Conservation (phyloP, 1,140 invertebrate species). For the Pseudomyrmex dendroicus region DNA sequence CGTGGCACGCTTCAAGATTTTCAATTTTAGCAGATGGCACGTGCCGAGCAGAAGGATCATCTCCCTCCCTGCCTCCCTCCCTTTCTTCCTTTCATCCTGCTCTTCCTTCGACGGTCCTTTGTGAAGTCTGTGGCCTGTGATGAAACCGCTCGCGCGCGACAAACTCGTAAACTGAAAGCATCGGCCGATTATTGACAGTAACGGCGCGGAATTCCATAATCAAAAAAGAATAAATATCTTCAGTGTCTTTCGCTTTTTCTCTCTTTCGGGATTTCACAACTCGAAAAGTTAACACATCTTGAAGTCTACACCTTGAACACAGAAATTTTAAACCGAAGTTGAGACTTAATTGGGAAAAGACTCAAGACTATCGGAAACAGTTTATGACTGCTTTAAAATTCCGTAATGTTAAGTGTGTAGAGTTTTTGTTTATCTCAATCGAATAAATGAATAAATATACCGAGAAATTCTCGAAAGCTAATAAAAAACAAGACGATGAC, state of each 20-base stretch:
- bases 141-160: conserved; percentile 45
- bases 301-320: no score
- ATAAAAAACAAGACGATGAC: neutral
- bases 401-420: no score
- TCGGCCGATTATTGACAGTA: neutral
- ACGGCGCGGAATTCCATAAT: neutral
- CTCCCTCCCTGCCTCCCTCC: neutral
- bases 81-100: neutral
- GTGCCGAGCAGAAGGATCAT: conserved; percentile 53
- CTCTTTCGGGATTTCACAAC: neutral
- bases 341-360: no score
- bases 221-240: neutral
- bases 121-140: conserved; percentile 24
- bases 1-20: conserved; percentile 47
- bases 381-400: no score
- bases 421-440: no score
- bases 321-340: no score
- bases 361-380: no score
- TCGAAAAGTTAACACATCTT: neutral
- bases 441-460: no score
- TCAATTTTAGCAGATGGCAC: conserved; percentile 60
- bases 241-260: neutral
- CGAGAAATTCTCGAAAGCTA: neutral
- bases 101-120: conserved; percentile 19
- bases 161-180: conserved; percentile 19